Percentiles rank a stretch among this genome's conserved stretches.
Conservation (phyloP, 2,888 invertebrate genomes). For the Odontomyia ornata region DNA sequence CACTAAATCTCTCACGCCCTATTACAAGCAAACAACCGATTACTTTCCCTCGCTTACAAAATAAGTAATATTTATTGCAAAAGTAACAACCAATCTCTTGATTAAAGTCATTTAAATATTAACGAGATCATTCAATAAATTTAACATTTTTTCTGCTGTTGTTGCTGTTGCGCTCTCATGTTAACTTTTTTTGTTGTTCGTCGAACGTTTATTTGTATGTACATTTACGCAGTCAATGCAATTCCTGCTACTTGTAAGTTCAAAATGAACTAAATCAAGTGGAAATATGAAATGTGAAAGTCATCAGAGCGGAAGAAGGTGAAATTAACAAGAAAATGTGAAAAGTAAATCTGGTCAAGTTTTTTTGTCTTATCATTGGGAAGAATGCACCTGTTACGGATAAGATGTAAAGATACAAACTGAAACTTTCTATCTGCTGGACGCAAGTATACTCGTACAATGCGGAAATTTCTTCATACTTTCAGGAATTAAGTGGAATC, state of each 20-base stretch:
- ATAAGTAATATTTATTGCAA: background rate
- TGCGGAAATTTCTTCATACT: too few species aligned
- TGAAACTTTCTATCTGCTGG: too few species aligned
- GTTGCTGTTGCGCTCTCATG: too few species aligned
- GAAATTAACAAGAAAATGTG: conserved; percentile 1
- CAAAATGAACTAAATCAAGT: background rate
- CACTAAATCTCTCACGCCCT: background rate
- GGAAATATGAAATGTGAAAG: conserved; percentile 24
- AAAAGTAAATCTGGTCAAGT: background rate
- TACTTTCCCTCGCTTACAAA: conserved; percentile 18
- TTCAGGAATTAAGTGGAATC: too few species aligned
- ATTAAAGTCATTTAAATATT: conserved; percentile 20
- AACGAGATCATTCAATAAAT: conserved; percentile 26
- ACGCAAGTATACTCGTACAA: too few species aligned
- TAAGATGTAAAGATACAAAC: too few species aligned
- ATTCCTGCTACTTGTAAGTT: background rate
- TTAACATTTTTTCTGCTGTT: background rate
- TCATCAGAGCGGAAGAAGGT: background rate
- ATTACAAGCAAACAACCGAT: background rate
- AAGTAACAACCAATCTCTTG: conserved; percentile 18
- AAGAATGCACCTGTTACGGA: too few species aligned
- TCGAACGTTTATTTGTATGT: too few species aligned
- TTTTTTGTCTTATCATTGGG: too few species aligned
- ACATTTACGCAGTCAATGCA: too few species aligned
- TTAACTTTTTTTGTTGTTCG: too few species aligned